These are phyloP conservation scores for Bujurquina vittata DNA, from an alignment of 2,113 vertebrate species.

Conservation along the genomic window DNA sequence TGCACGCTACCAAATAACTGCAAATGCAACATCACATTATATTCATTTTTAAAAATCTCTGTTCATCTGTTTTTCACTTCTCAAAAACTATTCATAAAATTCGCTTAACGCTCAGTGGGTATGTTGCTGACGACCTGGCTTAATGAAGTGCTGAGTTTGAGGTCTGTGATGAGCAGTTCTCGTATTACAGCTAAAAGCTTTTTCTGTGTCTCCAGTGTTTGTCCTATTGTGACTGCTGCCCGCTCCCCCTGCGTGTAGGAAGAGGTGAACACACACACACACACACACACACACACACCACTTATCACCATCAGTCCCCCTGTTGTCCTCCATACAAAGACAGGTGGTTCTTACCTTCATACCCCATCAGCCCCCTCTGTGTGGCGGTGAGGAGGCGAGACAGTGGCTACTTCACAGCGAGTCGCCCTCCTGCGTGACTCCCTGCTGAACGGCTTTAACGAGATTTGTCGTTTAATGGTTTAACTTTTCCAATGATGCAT, in stretches of 20 bases:
- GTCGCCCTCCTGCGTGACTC: constrained; percentile 16
- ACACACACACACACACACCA: no score
- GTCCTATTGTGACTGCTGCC: neutral
- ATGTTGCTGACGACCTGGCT: neutral
- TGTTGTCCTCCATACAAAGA: constrained; percentile 24
- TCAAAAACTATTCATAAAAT: neutral
- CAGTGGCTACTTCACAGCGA: constrained; percentile 31
- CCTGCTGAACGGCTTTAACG: constrained; percentile 62
- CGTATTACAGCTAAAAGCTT: neutral
- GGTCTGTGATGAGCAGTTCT: neutral
- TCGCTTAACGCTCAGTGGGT: neutral
- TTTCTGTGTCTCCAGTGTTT: neutral
- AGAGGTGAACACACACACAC: neutral
- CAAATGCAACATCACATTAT: neutral
- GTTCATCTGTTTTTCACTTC: neutral
- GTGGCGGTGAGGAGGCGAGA: neutral
- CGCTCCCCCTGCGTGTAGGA: neutral
- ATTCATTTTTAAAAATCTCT: neutral
- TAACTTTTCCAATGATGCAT: constrained; percentile 80
- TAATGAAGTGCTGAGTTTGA: neutral
- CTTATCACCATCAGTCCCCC: constrained; percentile 10
- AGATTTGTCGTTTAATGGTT: constrained; percentile 79
- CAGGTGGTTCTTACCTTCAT: constrained; percentile 72
- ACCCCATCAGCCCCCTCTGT: neutral
- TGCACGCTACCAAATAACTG: neutral